Percentiles rank a stretch among this genome's conserved stretches.
Conservation (phyloP, 2,797 vertebrate species). For the Myotis daubentonii region DNA sequence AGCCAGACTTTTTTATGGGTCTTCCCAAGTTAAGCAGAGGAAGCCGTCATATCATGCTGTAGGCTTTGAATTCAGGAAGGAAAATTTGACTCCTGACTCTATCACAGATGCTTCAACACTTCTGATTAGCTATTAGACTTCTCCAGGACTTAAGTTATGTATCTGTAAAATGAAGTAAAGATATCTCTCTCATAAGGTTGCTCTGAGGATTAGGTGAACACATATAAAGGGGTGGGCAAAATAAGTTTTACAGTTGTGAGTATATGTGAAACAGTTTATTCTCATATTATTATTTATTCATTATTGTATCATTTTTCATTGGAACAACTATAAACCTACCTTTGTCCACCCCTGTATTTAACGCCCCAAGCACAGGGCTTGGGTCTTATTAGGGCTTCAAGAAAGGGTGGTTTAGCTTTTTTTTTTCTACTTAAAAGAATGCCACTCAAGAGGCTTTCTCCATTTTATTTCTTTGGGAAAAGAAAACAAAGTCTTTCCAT, state of each 20-base stretch:
- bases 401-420: background rate
- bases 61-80: constrained; percentile 41
- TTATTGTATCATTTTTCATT: too few species aligned
- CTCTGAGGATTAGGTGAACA: background rate
- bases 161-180: constrained; percentile 3
- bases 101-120: background rate
- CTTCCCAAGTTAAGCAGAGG: constrained; percentile 16
- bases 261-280: too few species aligned
- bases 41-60: background rate
- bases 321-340: too few species aligned
- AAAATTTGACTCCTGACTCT: background rate
- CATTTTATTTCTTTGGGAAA: constrained; percentile 85
- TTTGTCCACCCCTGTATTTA: background rate
- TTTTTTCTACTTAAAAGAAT: background rate
- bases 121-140: background rate
- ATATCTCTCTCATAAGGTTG: background rate
- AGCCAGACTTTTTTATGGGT: background rate
- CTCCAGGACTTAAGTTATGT: background rate
- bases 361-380: background rate
- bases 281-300: too few species aligned
- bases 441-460: constrained; percentile 79
- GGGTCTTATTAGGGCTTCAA: background rate
- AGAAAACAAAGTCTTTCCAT: constrained; percentile 84
- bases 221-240: background rate
- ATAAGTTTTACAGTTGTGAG: background rate